These are phyloP conservation scores for Trematomus bernacchii DNA, from an alignment of 2,797 vertebrate species.

Conservation along the genomic window DNA sequence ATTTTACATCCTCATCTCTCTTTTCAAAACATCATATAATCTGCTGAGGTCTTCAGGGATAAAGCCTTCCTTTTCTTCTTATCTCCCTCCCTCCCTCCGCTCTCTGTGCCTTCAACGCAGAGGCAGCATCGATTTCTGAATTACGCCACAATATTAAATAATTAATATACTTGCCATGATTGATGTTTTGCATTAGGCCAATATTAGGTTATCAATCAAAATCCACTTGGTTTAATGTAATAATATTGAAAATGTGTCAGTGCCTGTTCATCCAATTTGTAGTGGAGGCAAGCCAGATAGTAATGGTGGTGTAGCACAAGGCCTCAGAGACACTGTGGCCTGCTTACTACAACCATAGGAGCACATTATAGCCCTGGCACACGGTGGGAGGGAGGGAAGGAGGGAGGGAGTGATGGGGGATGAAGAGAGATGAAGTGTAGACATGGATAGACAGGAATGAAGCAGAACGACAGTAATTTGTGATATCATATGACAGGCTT, in stretches of 20 bases:
- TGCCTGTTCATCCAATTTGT: constrained; percentile 98
- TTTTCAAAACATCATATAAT: constrained; percentile 81
- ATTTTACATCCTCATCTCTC: constrained; percentile 76
- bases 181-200: constrained; percentile 99
- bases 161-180: constrained; percentile 99
- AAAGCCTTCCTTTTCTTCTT: constrained; percentile 69
- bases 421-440: constrained; percentile 39
- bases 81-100: constrained; percentile 63
- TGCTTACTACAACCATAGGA: constrained; percentile 75
- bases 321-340: constrained; percentile 84
- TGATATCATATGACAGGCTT: constrained; percentile 8
- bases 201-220: constrained; percentile 99
- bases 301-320: constrained; percentile 90
- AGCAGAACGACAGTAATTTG: constrained; percentile 24
- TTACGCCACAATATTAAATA: constrained; percentile 99
- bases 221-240: constrained; percentile 99
- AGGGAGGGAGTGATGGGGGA: constrained; percentile 8
- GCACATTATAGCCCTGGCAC: constrained; percentile 60
- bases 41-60: constrained; percentile 77
- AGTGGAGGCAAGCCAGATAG: constrained; percentile 95
- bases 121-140: constrained; percentile 96
- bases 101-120: constrained; percentile 63
- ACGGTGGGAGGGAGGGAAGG: constrained; percentile 32
- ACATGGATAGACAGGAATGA: constrained; percentile 45
- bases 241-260: constrained; percentile 99